These are phyloP conservation scores for Chiloscyllium plagiosum DNA, from an alignment of 2,113 vertebrate species.

Conservation along the genomic window DNA sequence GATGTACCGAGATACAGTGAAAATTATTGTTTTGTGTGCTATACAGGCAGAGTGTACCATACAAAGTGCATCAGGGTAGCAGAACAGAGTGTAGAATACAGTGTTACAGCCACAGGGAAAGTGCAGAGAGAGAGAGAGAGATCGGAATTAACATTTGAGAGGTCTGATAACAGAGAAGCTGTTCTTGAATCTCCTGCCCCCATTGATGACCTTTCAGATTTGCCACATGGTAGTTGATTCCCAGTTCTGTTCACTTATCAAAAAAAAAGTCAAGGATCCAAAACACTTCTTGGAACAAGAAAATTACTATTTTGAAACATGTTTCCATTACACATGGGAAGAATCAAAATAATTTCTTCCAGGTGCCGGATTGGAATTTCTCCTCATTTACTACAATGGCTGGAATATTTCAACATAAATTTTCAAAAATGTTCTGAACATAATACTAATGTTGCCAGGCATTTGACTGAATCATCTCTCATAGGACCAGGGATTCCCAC, in stretches of 20 bases:
- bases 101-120: no score
- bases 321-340: background rate
- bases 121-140: no score
- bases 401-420: background rate
- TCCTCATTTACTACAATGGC: background rate
- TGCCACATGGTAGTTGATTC: background rate
- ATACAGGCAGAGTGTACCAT: no score
- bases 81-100: no score
- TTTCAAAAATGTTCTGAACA: background rate
- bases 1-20: no score
- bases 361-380: background rate
- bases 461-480: background rate
- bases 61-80: no score
- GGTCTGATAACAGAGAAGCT: no score
- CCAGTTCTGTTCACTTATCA: background rate
- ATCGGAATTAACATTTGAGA: no score
- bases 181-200: background rate
- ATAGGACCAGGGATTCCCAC: background rate
- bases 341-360: background rate
- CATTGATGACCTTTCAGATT: background rate
- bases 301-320: background rate
- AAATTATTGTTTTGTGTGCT: no score
- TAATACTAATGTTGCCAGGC: background rate
- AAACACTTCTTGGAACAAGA: background rate
- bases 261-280: background rate